Evolutionary conservation across 1,140 invertebrate genomes (phyloP), one percentile per base, ranked within the genome.

Genomic region (Lethocerus indicus): DNA sequence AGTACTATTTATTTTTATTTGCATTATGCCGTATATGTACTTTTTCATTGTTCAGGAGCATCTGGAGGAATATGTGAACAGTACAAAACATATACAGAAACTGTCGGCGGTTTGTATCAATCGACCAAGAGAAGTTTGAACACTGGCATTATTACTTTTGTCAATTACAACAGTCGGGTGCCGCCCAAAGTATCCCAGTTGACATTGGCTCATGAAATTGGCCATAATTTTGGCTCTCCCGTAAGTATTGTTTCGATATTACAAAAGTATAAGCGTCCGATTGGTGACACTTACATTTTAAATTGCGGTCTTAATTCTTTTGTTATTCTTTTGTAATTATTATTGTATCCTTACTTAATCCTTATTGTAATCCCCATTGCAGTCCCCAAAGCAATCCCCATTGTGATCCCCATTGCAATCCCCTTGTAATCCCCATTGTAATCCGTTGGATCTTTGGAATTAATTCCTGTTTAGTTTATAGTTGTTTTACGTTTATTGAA

Each of bases 11-110:
- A 20, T 49, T 51, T 52, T 47, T n/a, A n/a, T 18, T 48, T 18
- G 21, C 18, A 16, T 24, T n/a, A 16, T 32, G 29, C 16, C 7
- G 20, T 20, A 32, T 9, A 32, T 32, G 29, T 9, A 9, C 14
- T 39, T 48, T 53, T 49, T 44, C 41, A 24, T 28, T 7, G 58
- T 64, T 46, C 57, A 79, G 94, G 89, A 29, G 91, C 92, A 5
- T 95, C 91, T 16, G 95, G 95, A 29, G 95, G 95, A 36, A 96
- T 99, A 57, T 99, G 95, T 70, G 94, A 98, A 68, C 92, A 89
- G 63, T 93, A 91, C 68, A 95, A 96, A 68, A 87, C 86, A 1
- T 97, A 95, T 67, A 94, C 90, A 5, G 92, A 94, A 67, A 95
- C 90, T 0, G 79, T 91, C 23, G 84, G 82, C 20, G 90, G 92